These are phyloP conservation scores for Mus spretus DNA, from an alignment of 2,797 vertebrate species.

Conservation along the genomic window DNA sequence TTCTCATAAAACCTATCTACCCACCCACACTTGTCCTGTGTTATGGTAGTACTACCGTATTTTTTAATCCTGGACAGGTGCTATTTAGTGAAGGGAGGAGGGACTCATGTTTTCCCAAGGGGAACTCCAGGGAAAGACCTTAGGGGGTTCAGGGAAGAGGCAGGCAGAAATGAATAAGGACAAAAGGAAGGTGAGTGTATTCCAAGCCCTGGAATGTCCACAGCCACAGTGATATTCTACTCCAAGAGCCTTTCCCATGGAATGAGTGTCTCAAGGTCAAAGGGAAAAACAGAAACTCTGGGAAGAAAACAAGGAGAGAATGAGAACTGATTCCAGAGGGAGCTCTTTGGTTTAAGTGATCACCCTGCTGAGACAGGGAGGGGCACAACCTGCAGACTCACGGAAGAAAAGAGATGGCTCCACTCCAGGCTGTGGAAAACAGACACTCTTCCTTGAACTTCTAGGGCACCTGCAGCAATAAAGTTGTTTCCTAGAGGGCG, in stretches of 20 bases:
- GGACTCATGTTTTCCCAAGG: background rate
- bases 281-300: too few relatives aligned
- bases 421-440: background rate
- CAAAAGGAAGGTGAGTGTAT: background rate
- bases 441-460: background rate
- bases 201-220: background rate
- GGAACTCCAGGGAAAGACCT: background rate
- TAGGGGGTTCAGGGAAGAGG: background rate
- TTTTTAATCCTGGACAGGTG: background rate
- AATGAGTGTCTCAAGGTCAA: background rate
- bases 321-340: constrained; percentile 76
- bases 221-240: background rate
- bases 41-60: background rate
- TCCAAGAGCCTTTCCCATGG: background rate
- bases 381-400: background rate
- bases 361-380: background rate
- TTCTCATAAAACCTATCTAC: background rate
- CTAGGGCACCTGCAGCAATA: background rate
- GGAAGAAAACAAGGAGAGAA: constrained; percentile 59
- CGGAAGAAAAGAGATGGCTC: background rate
- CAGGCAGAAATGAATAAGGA: background rate
- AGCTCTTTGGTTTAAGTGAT: constrained; percentile 19
- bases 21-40: background rate
- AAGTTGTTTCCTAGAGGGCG: background rate
- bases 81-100: background rate